These are phyloP conservation scores for Harpalus rufipes DNA, from an alignment of 2,888 invertebrate species.

Conservation along the genomic window DNA sequence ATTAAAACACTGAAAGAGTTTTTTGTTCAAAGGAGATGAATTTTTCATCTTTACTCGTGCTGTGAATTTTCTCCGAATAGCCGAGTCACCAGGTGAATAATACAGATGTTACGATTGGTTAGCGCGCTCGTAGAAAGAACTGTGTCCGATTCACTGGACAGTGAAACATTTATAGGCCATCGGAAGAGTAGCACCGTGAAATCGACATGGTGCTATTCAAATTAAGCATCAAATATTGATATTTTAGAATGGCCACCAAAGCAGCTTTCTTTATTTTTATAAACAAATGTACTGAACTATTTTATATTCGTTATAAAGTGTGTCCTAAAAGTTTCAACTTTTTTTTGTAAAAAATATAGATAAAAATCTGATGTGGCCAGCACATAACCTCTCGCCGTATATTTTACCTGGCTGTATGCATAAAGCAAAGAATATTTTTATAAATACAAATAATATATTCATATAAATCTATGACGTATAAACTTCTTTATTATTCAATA, in stretches of 20 bases:
- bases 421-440: too few relatives aligned
- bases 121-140: neutral
- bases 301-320: too few relatives aligned
- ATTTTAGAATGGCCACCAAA: neutral
- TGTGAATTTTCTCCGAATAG: neutral
- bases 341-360: too few relatives aligned
- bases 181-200: constrained; percentile 16
- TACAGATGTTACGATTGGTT: constrained; percentile 37
- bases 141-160: constrained; percentile 28
- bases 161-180: constrained; percentile 45
- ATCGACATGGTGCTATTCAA: constrained; percentile 49
- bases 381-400: too few relatives aligned
- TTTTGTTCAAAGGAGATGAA: neutral
- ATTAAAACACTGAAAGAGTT: too few relatives aligned
- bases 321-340: too few relatives aligned
- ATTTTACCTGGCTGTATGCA: too few relatives aligned
- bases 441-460: too few relatives aligned
- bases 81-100: constrained; percentile 13
- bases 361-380: too few relatives aligned
- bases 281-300: neutral
- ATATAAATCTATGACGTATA: too few relatives aligned
- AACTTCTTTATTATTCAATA: too few relatives aligned
- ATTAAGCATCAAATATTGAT: constrained; percentile 55
- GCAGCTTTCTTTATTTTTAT: neutral
- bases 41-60: constrained; percentile 12